phyloP scores from a whole-genome alignment of 2,113 vertebrate genomes.

The Syngnathus typhle region DNA sequence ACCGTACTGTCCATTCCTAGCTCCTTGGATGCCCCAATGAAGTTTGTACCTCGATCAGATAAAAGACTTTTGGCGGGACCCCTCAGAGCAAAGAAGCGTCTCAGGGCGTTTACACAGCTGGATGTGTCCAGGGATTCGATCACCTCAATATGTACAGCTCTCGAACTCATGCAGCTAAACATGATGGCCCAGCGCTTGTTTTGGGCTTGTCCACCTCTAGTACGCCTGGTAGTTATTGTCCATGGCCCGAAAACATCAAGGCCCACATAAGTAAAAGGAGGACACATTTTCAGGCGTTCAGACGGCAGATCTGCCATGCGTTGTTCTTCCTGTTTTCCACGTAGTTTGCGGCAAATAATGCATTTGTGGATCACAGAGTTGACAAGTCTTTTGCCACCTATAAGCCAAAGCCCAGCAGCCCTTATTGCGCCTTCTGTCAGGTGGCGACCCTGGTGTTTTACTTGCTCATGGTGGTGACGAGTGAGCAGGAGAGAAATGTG shows the following conservation, averaged over 20 bases:
- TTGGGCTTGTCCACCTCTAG: constrained; percentile 13
- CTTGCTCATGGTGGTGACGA: background rate
- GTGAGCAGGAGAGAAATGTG: background rate
- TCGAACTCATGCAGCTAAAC: constrained; percentile 27
- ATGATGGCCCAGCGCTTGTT: constrained; percentile 27
- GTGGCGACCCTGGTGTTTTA: no score
- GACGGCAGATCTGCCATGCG: constrained; percentile 20
- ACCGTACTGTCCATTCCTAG: background rate
- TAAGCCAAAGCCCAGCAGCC: background rate
- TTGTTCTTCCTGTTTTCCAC: constrained; percentile 13
- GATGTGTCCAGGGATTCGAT: constrained; percentile 20
- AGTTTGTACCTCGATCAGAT: constrained; percentile 26
- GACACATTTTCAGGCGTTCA: background rate
- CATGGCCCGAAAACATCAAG: constrained; percentile 31
- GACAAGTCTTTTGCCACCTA: constrained; percentile 11
- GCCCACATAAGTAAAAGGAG: constrained; percentile 24
- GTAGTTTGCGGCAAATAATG: constrained; percentile 4
- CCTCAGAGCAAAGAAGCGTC: constrained; percentile 1
- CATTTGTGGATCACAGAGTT: constrained; percentile 5
- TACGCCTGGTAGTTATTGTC: constrained; percentile 1
- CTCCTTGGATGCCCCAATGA: constrained; percentile 12
- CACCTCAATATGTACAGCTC: constrained; percentile 24
- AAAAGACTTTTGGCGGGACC: constrained; percentile 1
- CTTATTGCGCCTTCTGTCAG: background rate
- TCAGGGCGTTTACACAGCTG: constrained; percentile 29